Conservation (phyloP, 2,113 vertebrate species). For the Lepus timidus region DNA sequence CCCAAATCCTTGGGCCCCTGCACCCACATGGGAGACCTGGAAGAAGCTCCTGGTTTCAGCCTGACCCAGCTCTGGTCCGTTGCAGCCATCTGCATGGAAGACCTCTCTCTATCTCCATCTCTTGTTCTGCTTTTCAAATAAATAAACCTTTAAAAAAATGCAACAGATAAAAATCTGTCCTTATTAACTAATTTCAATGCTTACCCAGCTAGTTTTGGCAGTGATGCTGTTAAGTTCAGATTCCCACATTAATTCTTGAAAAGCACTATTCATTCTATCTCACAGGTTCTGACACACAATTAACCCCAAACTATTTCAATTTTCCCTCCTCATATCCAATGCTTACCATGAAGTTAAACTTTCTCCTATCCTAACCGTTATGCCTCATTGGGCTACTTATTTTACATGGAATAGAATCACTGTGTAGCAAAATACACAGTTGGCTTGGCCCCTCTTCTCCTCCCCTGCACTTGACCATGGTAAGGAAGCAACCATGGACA, state of each 20-base stretch:
- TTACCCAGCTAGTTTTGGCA: neutral
- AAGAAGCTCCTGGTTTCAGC: too few species aligned
- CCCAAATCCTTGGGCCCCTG: too few species aligned
- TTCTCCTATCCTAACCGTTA: neutral
- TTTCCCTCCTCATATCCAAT: neutral
- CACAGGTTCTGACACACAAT: neutral
- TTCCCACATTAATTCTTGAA: neutral
- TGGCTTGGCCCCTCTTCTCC: neutral
- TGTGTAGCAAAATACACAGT: neutral
- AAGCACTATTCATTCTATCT: neutral
- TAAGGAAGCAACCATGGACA: neutral
- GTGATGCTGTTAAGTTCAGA: neutral
- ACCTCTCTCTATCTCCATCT: too few species aligned
- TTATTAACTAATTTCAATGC: neutral
- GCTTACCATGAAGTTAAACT: neutral
- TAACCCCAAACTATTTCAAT: neutral
- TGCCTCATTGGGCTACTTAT: too few species aligned
- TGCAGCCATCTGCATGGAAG: too few species aligned
- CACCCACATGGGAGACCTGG: too few species aligned
- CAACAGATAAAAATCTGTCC: neutral
- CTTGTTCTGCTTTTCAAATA: neutral
- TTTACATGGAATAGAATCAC: neutral
- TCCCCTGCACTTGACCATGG: neutral
- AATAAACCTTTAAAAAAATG: too few species aligned
- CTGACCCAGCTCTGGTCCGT: too few species aligned